These are phyloP conservation scores for Gallinago nigripennis DNA, from an alignment of 2,797 vertebrate genomes.

Conservation along the genomic window DNA sequence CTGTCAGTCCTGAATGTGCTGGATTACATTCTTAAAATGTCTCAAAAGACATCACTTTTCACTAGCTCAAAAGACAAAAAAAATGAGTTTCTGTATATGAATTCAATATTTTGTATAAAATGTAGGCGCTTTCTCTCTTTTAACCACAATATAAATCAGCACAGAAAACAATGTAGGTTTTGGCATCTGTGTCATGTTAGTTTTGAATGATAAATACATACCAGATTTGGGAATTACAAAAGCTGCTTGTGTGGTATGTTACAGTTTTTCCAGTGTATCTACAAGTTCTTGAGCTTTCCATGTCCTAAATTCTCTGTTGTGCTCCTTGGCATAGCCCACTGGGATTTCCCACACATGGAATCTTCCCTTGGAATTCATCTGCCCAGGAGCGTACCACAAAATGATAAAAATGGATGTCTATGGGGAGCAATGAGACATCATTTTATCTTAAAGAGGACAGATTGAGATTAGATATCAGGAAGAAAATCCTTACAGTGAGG, in stretches of 20 bases:
- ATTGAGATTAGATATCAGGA: not conserved
- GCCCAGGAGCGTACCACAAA: not conserved
- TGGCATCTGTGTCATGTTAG: constrained; percentile 68
- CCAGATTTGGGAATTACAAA: constrained; percentile 71
- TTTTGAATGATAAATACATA: constrained; percentile 73
- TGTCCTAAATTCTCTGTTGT: constrained; percentile 23
- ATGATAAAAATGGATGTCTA: not conserved
- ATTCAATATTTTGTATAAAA: constrained; percentile 55
- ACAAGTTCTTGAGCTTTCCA: constrained; percentile 43
- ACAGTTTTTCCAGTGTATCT: constrained; percentile 46
- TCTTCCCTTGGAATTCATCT: not conserved
- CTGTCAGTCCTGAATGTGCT: not conserved
- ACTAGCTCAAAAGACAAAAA: constrained; percentile 1
- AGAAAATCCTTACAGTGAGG: not conserved
- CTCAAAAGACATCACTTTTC: not conserved
- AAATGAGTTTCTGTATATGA: not conserved
- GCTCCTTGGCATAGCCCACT: not conserved
- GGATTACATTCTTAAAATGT: not conserved
- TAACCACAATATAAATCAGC: constrained; percentile 77
- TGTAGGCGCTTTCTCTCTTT: constrained; percentile 24
- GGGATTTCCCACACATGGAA: constrained; percentile 42
- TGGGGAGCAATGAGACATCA: not conserved
- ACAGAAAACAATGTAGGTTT: constrained; percentile 76
- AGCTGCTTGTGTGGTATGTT: constrained; percentile 74
- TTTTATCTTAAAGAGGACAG: not conserved